Conservation (phyloP, 92 coral and sea anemone genomes). For the Plumapathes pennacea region DNA sequence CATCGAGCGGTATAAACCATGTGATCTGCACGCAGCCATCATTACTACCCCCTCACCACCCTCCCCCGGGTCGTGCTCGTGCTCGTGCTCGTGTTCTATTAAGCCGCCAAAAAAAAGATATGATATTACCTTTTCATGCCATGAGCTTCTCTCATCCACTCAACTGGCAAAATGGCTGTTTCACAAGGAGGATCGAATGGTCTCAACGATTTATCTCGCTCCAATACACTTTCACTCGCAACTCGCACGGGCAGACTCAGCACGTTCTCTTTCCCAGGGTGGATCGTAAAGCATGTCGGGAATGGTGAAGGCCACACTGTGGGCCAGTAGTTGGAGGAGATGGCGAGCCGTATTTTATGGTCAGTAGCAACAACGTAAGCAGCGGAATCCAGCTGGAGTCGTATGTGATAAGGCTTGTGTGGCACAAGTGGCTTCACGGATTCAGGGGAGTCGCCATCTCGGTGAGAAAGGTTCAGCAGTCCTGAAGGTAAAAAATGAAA, state of each 20-base stretch:
- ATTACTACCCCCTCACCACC: no score
- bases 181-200: slow-evolving; percentile 11
- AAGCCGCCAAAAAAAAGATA: no score
- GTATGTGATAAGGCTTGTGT: slow-evolving; percentile 26
- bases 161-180: slow-evolving; percentile 9
- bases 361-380: slow-evolving; percentile 66
- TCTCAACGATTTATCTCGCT: slow-evolving; percentile 32
- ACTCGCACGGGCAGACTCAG: slow-evolving; percentile 58
- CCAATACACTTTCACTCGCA: slow-evolving; percentile 1
- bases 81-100: no score
- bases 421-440: slow-evolving; percentile 44
- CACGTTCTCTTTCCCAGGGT: slow-evolving; percentile 45
- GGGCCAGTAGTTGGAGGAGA: slow-evolving; percentile 79
- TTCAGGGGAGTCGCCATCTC: slow-evolving; percentile 56
- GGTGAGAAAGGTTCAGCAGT: slow-evolving; percentile 66
- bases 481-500: slow-evolving; percentile 17
- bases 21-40: no score
- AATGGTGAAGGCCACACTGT: slow-evolving; percentile 76
- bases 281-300: slow-evolving; percentile 44
- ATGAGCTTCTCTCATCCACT: slow-evolving; percentile 38
- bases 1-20: no score
- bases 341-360: slow-evolving; percentile 70
- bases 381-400: slow-evolving; percentile 46
- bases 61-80: no score
- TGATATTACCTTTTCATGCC: no score